Percentiles rank a stretch among this genome's conserved stretches.
Evolutionary conservation across 1,140 invertebrate genomes (phyloP).

Genomic region (Steinernema khuongi): DNA sequence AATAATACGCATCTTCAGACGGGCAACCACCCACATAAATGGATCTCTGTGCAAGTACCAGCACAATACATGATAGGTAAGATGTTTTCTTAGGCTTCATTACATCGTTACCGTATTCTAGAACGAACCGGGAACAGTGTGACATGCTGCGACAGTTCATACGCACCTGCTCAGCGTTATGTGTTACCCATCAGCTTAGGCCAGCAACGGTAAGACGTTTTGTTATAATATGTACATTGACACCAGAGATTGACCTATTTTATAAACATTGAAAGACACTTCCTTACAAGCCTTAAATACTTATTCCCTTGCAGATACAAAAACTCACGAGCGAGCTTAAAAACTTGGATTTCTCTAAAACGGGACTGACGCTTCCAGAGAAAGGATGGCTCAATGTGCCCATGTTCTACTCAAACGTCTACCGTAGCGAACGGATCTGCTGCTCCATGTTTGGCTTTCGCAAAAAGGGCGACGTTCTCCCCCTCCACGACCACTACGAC

Average conservation of each 20-base stretch:
- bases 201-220: background rate
- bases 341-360: background rate
- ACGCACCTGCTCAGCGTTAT: background rate
- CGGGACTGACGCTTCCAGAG: background rate
- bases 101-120: background rate
- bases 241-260: no score
- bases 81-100: background rate
- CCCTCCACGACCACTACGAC: background rate
- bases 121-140: background rate
- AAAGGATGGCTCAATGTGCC: background rate
- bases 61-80: no score
- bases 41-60: no score
- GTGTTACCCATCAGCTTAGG: background rate
- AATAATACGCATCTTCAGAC: no score
- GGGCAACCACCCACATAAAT: no score
- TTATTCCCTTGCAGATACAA: background rate
- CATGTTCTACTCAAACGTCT: background rate
- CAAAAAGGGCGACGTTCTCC: background rate
- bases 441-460: background rate
- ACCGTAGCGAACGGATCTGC: background rate
- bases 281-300: no score
- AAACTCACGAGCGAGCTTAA: background rate
- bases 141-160: background rate
- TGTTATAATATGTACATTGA: no score
- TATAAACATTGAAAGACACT: no score